Conservation (phyloP, 2,888 invertebrate species). For the Danaus chrysippus region DNA sequence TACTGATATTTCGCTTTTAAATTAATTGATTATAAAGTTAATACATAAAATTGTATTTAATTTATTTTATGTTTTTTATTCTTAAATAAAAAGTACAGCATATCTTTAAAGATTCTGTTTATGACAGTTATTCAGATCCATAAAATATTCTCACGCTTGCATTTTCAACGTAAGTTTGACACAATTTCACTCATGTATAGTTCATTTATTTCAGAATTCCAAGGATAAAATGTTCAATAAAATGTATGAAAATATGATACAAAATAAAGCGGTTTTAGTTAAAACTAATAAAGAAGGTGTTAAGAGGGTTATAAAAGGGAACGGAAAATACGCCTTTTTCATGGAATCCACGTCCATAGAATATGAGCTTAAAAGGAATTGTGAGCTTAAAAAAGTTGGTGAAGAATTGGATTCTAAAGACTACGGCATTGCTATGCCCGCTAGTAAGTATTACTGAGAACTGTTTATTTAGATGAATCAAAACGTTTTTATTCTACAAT, state of each 20-base stretch:
- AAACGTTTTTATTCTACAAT: conserved; percentile 1
- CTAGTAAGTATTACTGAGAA: conserved; percentile 78
- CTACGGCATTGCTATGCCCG: conserved; percentile 92
- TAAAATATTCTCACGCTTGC: too few relatives aligned
- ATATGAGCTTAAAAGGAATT: conserved; percentile 90
- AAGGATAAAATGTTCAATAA: conserved; percentile 91
- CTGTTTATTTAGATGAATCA: background rate
- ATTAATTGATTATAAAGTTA: too few relatives aligned
- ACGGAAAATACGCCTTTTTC: conserved; percentile 90
- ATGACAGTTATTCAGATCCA: too few relatives aligned
- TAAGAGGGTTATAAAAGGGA: conserved; percentile 81
- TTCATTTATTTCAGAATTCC: conserved; percentile 71
- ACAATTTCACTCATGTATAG: too few relatives aligned
- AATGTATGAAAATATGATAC: conserved; percentile 94
- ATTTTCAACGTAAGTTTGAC: too few relatives aligned
- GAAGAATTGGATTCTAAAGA: conserved; percentile 88
- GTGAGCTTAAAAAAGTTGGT: conserved; percentile 89
- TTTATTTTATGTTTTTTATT: too few relatives aligned
- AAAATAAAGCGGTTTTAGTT: conserved; percentile 88
- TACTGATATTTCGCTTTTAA: too few relatives aligned
- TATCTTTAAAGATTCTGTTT: too few relatives aligned
- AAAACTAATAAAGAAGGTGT: conserved; percentile 90
- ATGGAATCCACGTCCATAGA: conserved; percentile 98
- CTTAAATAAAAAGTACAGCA: too few relatives aligned
- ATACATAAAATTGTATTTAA: too few relatives aligned